Percentiles rank a stretch among this genome's conserved stretches.
phyloP scores from a whole-genome alignment of 2,113 vertebrate species.

The Calonectris borealis region DNA sequence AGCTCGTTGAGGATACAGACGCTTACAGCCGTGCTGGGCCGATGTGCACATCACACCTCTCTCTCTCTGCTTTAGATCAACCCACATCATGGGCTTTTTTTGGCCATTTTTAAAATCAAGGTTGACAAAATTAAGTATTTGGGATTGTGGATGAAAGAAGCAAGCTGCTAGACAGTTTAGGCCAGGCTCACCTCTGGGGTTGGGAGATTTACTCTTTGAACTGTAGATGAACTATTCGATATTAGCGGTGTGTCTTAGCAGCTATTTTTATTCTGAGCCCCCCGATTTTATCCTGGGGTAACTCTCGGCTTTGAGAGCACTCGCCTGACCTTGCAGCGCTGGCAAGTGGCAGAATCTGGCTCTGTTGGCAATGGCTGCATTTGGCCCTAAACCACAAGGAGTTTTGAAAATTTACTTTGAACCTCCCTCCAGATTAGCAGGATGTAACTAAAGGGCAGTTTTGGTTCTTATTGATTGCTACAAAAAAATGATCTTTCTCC shows the following conservation, averaged over 20 bases:
- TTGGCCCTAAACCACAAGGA: background rate
- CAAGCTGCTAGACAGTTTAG: background rate
- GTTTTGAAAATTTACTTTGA: background rate
- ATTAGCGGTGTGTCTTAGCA: too few relatives aligned
- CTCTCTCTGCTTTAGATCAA: background rate
- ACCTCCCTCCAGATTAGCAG: background rate
- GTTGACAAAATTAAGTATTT: background rate
- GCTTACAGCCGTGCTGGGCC: background rate
- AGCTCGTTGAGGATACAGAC: background rate
- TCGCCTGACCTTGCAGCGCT: background rate
- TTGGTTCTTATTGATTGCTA: background rate
- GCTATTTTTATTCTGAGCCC: background rate
- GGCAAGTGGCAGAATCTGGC: background rate
- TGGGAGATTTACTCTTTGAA: background rate
- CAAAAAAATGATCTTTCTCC: background rate
- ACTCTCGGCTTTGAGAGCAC: fast-evolving
- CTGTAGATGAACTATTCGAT: background rate
- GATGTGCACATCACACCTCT: background rate
- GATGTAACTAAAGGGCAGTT: background rate
- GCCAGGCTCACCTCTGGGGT: background rate
- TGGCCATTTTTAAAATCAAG: background rate
- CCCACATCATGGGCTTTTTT: background rate
- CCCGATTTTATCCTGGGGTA: background rate
- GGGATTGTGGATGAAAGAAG: background rate
- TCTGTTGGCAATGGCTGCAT: background rate